Evolutionary conservation across 1,140 invertebrate genomes (phyloP), one percentile per base, ranked within the genome.

Genomic region (Adelges cooleyi): DNA sequence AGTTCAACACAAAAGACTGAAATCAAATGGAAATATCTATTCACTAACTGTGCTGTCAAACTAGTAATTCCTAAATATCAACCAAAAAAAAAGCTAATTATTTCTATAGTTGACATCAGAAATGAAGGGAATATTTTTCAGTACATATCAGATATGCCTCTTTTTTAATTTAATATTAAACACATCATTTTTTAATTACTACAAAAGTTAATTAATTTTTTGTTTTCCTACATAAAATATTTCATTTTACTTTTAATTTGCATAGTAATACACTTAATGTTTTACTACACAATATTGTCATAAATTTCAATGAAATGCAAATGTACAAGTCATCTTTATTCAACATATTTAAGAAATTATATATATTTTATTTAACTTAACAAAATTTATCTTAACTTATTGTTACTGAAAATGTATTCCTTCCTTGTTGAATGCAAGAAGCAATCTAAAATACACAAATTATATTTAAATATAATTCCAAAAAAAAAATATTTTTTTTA

Each of bases 361-460:
- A n/a, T n/a, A n/a, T n/a, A n/a, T n/a, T n/a, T n/a, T n/a, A n/a
- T n/a, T n/a, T n/a, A n/a, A n/a, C n/a, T n/a, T n/a, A n/a, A n/a
- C n/a, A n/a, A n/a, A n/a, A n/a, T n/a, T n/a, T n/a, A n/a, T n/a
- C n/a, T n/a, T n/a, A n/a, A n/a, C n/a, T n/a, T n/a, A n/a, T n/a
- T 5, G n/a, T 75, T 76, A 87, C 42, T 82, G 78, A 80, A 97
- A 96, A 81, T 96, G 91, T 74, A 97, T 86, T 71, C 90, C 92
- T 75, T 86, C 84, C 59, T 80, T 81, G 75, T 96, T 96, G 71
- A 96, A 95, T 50, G 82, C 84, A 76, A 90, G 83, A 70, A 96
- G 77, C 54, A 95, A 77, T 59, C 84, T 86, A 74, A 71, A 83
- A 82, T 65, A 73, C 71, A 72, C 69, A 71, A 66, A 68, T 56